phyloP scores from a whole-genome alignment of 1,140 invertebrate species.

The Halictus rubicundus region DNA sequence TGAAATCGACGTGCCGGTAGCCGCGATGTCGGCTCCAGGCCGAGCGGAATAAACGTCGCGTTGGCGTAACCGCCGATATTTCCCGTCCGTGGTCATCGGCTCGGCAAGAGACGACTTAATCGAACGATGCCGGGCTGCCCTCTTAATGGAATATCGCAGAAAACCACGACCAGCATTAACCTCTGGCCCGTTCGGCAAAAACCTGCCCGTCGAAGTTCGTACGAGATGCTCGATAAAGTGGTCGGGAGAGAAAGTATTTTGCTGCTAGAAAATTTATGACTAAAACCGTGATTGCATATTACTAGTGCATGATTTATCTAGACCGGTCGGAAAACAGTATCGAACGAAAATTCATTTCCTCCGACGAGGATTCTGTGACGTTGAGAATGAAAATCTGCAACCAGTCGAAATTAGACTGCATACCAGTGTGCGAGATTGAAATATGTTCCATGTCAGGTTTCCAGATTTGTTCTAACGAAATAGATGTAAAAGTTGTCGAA shows the following conservation, averaged over 20 bases:
- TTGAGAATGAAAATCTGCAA: too few species aligned
- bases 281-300: too few species aligned
- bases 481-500: too few species aligned
- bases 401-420: too few species aligned
- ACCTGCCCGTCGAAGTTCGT: background rate
- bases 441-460: too few species aligned
- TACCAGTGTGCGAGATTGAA: too few species aligned
- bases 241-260: background rate
- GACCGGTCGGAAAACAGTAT: too few species aligned
- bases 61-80: slow-evolving; percentile 63
- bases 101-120: slow-evolving; percentile 64
- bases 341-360: too few species aligned
- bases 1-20: slow-evolving; percentile 56
- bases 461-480: too few species aligned
- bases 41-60: slow-evolving; percentile 57
- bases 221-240: slow-evolving; percentile 11
- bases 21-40: slow-evolving; percentile 57
- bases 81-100: slow-evolving; percentile 65
- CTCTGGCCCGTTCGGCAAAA: slow-evolving; percentile 32
- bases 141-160: slow-evolving; percentile 66
- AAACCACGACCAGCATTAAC: slow-evolving; percentile 61
- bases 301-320: too few species aligned
- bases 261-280: too few species aligned
- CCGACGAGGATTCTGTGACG: too few species aligned
- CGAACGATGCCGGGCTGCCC: slow-evolving; percentile 58